These are phyloP conservation scores for Acromyrmex charruanus DNA, from an alignment of 1,140 invertebrate species.

Conservation along the genomic window DNA sequence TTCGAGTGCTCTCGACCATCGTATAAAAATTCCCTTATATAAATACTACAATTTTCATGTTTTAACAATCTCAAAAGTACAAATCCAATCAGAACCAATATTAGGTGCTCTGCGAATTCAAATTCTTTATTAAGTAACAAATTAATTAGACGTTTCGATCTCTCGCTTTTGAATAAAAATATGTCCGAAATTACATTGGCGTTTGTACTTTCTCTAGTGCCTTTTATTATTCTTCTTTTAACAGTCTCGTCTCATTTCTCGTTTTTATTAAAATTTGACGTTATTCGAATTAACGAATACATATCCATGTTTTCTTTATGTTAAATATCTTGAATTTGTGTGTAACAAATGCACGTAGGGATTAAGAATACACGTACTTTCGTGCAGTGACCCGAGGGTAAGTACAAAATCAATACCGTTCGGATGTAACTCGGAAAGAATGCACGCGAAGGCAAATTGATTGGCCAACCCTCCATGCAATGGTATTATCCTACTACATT, in stretches of 20 bases:
- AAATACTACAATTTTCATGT: background rate
- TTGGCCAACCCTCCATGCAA: background rate
- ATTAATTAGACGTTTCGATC: too few relatives aligned
- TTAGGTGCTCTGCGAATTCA: too few relatives aligned
- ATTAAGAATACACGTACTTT: background rate
- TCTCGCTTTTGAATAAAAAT: too few relatives aligned
- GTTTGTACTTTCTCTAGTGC: too few relatives aligned
- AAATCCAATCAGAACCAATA: too few relatives aligned
- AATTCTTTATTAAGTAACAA: too few relatives aligned
- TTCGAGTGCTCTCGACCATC: background rate
- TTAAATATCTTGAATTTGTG: background rate
- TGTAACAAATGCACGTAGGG: background rate
- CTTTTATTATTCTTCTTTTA: too few relatives aligned
- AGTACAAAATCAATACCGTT: slow-evolving; percentile 22
- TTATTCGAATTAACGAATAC: background rate
- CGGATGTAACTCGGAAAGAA: background rate
- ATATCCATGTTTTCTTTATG: too few relatives aligned
- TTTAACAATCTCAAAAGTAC: background rate
- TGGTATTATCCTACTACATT: background rate
- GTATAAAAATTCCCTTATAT: background rate
- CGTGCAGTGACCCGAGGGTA: background rate
- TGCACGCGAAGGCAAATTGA: slow-evolving; percentile 40
- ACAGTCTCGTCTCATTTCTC: background rate
- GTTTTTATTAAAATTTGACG: background rate
- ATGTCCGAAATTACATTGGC: too few relatives aligned